Conservation (phyloP, 1,140 invertebrate genomes). For the Saccostrea echinata region DNA sequence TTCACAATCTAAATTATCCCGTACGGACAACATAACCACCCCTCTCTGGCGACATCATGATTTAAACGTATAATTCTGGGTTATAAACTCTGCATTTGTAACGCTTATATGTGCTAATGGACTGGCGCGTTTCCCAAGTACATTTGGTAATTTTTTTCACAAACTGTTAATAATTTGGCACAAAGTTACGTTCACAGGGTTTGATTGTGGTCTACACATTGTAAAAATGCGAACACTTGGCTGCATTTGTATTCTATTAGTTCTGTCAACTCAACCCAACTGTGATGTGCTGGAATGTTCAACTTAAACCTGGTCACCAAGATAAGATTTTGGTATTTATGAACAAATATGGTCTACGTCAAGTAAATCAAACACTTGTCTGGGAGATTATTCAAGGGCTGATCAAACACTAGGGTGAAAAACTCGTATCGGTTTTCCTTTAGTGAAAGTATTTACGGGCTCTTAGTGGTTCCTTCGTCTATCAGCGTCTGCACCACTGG, state of each 20-base stretch:
- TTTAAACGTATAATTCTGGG: too few relatives aligned
- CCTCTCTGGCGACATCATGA: neutral
- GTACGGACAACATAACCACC: neutral
- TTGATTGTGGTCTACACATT: neutral
- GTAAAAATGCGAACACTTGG: neutral
- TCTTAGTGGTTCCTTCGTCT: neutral
- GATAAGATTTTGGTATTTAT: slow-evolving; percentile 30
- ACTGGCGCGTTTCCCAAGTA: too few relatives aligned
- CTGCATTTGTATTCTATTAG: neutral
- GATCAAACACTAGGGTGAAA: slow-evolving; percentile 5
- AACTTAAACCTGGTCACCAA: slow-evolving; percentile 14
- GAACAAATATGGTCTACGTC: slow-evolving; percentile 23
- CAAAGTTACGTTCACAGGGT: neutral
- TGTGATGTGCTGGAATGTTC: neutral
- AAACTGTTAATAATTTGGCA: neutral
- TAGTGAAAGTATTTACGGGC: neutral
- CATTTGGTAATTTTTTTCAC: too few relatives aligned
- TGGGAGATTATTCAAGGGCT: slow-evolving; percentile 16
- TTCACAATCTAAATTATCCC: neutral
- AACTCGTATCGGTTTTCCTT: slow-evolving; percentile 15
- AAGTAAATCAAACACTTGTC: slow-evolving; percentile 37
- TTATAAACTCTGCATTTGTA: too few relatives aligned
- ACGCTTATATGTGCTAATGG: too few relatives aligned
- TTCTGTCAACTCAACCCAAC: neutral
- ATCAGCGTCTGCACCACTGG: neutral